Evolutionary conservation across 2,113 vertebrate genomes (phyloP).

Genomic region (Brachypodius melanocephalos): DNA sequence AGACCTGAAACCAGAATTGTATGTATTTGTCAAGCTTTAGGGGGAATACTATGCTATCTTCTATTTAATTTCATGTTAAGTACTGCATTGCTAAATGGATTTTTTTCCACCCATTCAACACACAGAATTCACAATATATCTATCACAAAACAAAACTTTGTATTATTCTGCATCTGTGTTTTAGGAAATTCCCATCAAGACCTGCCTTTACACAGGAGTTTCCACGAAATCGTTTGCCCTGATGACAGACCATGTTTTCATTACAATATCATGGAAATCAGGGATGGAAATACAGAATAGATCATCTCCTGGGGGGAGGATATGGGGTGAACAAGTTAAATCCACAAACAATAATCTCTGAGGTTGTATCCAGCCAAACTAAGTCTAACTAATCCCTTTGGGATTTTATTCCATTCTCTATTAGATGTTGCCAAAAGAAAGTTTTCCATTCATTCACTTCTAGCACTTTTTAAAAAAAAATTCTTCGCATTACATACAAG

Average conservation of each 20-base stretch:
- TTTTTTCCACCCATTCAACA: background rate
- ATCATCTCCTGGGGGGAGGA: background rate
- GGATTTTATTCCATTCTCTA: background rate
- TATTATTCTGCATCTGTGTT: background rate
- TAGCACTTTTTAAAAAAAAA: background rate
- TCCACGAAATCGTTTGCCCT: background rate
- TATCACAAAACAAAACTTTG: background rate
- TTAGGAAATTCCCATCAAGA: background rate
- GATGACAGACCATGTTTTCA: background rate
- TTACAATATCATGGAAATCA: background rate
- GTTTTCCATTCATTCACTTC: background rate
- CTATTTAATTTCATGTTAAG: background rate
- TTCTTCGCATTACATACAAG: background rate
- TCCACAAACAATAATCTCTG: background rate
- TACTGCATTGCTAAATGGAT: background rate
- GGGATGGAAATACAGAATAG: background rate
- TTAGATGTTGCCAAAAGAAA: background rate
- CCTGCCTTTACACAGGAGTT: background rate
- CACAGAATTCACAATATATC: background rate
- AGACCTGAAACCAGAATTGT: background rate
- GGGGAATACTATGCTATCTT: background rate
- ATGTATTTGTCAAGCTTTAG: background rate
- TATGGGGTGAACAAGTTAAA: background rate
- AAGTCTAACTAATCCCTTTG: background rate
- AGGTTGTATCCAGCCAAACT: background rate